These are phyloP conservation scores for Aphidius colemani DNA, from an alignment of 2,888 invertebrate genomes.

Conservation along the genomic window DNA sequence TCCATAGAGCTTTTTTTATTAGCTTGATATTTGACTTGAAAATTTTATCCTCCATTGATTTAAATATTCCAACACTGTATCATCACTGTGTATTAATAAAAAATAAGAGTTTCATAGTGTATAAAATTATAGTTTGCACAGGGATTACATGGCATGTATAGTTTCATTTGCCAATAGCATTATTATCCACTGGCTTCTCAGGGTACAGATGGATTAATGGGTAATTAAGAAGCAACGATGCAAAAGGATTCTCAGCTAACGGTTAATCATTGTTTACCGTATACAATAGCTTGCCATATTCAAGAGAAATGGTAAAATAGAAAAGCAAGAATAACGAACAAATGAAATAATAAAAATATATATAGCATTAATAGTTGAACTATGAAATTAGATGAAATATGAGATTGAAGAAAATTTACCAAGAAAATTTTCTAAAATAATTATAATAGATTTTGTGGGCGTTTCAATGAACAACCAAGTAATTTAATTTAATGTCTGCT, in stretches of 20 bases:
- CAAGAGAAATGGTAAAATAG: constrained; percentile 24
- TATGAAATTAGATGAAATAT: neutral
- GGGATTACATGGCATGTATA: constrained; percentile 1
- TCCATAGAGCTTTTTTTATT: neutral
- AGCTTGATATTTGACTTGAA: neutral
- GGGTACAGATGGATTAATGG: constrained; percentile 32
- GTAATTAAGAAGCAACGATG: constrained; percentile 42
- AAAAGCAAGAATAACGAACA: constrained; percentile 6
- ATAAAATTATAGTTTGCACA: neutral
- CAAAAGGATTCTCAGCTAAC: constrained; percentile 35
- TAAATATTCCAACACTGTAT: no score
- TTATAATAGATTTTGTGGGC: constrained; percentile 44
- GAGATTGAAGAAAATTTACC: constrained; percentile 31
- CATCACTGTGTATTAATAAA: no score
- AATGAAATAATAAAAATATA: constrained; percentile 2
- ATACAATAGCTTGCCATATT: constrained; percentile 41
- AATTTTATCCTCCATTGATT: no score
- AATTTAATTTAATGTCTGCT: constrained; percentile 52
- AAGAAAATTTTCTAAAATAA: constrained; percentile 43
- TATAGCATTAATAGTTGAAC: constrained; percentile 1
- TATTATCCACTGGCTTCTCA: constrained; percentile 16
- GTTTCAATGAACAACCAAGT: constrained; percentile 48
- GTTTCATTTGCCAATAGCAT: constrained; percentile 13
- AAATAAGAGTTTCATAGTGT: neutral
- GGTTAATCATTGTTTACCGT: constrained; percentile 50